Base-by-base conservation (phyloP, 2,113 vertebrate species). In the Oncorhynchus gorbuscha region DNA sequence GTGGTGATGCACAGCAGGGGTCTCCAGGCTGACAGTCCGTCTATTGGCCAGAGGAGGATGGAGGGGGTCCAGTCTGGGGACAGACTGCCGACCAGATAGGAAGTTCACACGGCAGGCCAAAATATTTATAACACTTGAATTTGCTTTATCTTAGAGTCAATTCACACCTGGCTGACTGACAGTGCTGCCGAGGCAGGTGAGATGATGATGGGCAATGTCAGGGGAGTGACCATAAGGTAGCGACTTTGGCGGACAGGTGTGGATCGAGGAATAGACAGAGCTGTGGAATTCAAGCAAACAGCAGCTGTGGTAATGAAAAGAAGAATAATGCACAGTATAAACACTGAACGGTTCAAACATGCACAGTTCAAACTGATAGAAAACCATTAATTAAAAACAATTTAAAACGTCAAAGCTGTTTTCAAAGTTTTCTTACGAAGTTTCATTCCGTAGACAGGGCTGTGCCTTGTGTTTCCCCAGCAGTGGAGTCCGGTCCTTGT, bases 11-110 rank as follows among this genome's bases (percentile, higher is more conserved):
- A 88, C 87, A 69, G 84, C 81, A 28, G 88, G 80, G 0, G 93
- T 93, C 77, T 94, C 92, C 84, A 94, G 84, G 74, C 90, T 86
- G 35, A 92, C 88, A 0, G 86, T 92, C 58, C 90, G 91, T 80
- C 89, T 90, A 35, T 67, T 71, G 51, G 87, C 84, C 32, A 81
- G 67, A 45, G 39, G 39, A 45, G 39, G 39, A 45, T 45, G 39
- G 39, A 93, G 79, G 76, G 91, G 91, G 69, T 93, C 86, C 79
- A 93, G 71, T 68, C 91, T 91, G n/a, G 89, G 88, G 64, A 90
- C 86, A 32, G 2, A 85, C 89, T 92, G 64, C 20, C 28, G 81
- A 14, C 77, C 65, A 67, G 18, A 30, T 22, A 72, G 14, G 12
- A 14, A 51, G 14, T 4, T 12, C 45, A 12, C 26, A 3, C 74